Percentiles rank a stretch among this genome's conserved stretches.
These are phyloP conservation scores for Hyalella azteca DNA, from an alignment of 2,888 invertebrate genomes.

Conservation along the genomic window DNA sequence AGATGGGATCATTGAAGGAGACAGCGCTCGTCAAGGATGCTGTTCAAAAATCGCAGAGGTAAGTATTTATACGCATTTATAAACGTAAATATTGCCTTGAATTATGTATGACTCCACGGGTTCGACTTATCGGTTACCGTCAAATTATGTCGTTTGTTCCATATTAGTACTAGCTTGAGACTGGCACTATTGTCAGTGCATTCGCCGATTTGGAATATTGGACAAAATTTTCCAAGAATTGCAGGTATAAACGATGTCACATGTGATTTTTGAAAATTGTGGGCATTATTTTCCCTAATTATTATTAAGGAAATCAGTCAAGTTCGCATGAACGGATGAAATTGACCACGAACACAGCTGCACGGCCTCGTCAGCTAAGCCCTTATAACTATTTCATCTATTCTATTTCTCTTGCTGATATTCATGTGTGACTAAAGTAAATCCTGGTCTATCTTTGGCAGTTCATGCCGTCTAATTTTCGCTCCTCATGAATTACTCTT, in stretches of 20 bases:
- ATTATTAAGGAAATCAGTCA: no score
- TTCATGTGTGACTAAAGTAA: no score
- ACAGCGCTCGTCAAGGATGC: conserved; percentile 15
- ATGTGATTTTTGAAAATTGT: background rate
- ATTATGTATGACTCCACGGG: background rate
- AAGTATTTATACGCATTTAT: background rate
- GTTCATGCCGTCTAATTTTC: no score
- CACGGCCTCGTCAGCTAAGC: no score
- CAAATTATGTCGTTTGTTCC: background rate
- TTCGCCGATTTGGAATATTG: background rate
- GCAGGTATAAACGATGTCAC: background rate
- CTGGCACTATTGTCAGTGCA: background rate
- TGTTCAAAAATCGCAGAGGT: conserved; percentile 20
- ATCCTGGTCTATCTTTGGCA: no score
- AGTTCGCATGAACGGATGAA: no score
- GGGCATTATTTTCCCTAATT: no score
- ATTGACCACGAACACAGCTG: no score
- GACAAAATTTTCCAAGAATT: background rate
- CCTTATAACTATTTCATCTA: no score
- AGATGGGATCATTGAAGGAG: conserved; percentile 32
- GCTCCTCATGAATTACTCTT: no score
- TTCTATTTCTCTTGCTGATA: no score
- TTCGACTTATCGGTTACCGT: background rate
- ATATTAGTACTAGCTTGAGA: background rate
- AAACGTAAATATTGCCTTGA: background rate